Conservation (phyloP, 2,888 invertebrate genomes). For the Philaethria dido region DNA sequence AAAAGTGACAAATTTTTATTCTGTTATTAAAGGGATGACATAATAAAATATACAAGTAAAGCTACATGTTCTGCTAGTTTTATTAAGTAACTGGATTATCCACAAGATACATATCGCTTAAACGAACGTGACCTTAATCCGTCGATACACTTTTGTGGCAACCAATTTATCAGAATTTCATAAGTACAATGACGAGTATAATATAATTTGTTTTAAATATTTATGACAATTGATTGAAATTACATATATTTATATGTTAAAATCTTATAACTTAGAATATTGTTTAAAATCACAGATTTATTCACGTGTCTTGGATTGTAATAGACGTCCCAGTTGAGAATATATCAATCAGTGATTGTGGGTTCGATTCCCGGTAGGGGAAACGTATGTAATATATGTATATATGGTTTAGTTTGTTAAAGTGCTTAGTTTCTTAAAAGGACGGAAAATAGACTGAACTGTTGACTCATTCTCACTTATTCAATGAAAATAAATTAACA, state of each 20-base stretch:
- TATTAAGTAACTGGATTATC: constrained; percentile 19
- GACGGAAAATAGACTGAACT: no score
- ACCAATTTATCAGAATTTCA: constrained; percentile 23
- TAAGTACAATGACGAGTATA: not conserved
- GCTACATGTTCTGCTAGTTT: not conserved
- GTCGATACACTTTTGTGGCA: constrained; percentile 23
- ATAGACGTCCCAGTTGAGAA: no score
- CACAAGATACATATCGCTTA: constrained; percentile 11
- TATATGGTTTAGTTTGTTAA: no score
- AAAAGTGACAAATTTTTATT: not conserved
- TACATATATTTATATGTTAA: not conserved
- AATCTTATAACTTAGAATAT: not conserved
- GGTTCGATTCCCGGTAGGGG: no score
- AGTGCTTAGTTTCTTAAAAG: no score
- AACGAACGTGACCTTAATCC: constrained; percentile 29
- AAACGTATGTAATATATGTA: no score
- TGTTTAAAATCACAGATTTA: no score
- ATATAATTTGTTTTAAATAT: not conserved
- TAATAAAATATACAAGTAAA: not conserved
- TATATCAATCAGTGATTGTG: no score
- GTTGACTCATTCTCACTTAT: no score
- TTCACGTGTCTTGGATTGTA: no score
- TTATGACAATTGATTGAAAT: not conserved
- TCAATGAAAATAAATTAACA: no score
- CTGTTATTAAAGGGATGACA: not conserved